These are phyloP conservation scores for Augochlorella aurata DNA, from an alignment of 2,888 invertebrate genomes.

Conservation along the genomic window DNA sequence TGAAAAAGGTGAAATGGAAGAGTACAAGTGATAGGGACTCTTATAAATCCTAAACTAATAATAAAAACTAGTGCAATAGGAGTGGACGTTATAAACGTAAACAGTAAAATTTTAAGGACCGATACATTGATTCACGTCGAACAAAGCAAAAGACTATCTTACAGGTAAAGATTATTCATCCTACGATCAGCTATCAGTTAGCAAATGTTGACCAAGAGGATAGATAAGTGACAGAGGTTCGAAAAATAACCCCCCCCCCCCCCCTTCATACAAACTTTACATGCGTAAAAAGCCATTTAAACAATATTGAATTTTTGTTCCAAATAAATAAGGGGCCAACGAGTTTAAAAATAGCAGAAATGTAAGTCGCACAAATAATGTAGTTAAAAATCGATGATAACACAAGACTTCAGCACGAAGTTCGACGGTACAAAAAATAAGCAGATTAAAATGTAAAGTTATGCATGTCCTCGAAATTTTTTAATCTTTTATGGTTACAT, in stretches of 20 bases:
- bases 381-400: slow-evolving; percentile 6
- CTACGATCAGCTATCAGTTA: not conserved
- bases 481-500: not conserved
- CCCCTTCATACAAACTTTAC: not conserved
- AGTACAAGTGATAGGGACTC: not conserved
- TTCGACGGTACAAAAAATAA: not conserved
- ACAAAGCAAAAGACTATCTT: not conserved
- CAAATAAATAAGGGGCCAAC: not conserved
- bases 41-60: not conserved
- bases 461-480: not conserved
- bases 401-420: not conserved
- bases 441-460: not conserved
- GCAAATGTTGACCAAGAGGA: not conserved
- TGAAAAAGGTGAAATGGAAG: not conserved
- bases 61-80: not conserved
- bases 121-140: not conserved
- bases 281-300: too few species aligned
- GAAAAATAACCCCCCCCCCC: not conserved
- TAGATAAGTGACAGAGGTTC: not conserved
- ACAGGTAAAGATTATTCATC: not conserved
- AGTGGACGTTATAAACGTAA: too few species aligned
- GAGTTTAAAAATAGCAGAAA: slow-evolving; percentile 4
- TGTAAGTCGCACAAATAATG: not conserved
- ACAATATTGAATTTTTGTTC: not conserved
- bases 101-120: not conserved